These are phyloP conservation scores for Aurelia coerulea DNA, from an alignment of 30 jellyfish, hydroid and myxozoan species.

Conservation along the genomic window DNA sequence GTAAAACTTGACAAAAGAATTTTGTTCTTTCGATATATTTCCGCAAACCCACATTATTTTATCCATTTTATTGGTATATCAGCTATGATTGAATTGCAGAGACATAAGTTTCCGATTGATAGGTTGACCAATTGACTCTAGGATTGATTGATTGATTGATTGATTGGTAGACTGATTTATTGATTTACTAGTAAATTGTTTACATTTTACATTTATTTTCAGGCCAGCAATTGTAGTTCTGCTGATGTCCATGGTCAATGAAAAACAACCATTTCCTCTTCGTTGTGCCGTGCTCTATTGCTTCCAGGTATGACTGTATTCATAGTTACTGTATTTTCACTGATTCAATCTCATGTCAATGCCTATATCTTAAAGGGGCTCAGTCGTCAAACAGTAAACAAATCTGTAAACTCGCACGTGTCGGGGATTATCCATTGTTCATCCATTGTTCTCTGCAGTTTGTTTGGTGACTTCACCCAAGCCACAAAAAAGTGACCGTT, in stretches of 20 bases:
- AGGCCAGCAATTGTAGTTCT: slow-evolving; percentile 95
- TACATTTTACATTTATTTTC: background rate
- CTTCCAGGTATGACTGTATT: slow-evolving; percentile 77
- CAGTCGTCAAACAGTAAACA: too few relatives aligned
- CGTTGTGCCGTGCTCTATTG: slow-evolving; percentile 97
- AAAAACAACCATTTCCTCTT: slow-evolving; percentile 88
- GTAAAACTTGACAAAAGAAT: background rate
- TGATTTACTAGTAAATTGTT: too few relatives aligned
- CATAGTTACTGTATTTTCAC: background rate
- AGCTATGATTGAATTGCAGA: too few relatives aligned
- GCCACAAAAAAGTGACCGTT: too few relatives aligned
- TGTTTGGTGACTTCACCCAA: too few relatives aligned
- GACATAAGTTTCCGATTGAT: too few relatives aligned
- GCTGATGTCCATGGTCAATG: slow-evolving; percentile 93
- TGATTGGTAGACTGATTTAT: too few relatives aligned
- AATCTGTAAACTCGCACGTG: too few relatives aligned
- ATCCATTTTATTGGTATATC: background rate
- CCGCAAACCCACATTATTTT: background rate
- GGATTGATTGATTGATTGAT: too few relatives aligned
- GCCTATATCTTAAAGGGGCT: background rate
- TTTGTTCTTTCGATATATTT: background rate
- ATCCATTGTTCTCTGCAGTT: too few relatives aligned
- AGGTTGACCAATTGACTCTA: too few relatives aligned
- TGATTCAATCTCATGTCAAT: background rate
- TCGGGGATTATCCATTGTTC: too few relatives aligned